Evolutionary conservation across 2,888 invertebrate species (phyloP), one percentile per base, ranked within the genome.

Genomic region (Drosophila helvetica): DNA sequence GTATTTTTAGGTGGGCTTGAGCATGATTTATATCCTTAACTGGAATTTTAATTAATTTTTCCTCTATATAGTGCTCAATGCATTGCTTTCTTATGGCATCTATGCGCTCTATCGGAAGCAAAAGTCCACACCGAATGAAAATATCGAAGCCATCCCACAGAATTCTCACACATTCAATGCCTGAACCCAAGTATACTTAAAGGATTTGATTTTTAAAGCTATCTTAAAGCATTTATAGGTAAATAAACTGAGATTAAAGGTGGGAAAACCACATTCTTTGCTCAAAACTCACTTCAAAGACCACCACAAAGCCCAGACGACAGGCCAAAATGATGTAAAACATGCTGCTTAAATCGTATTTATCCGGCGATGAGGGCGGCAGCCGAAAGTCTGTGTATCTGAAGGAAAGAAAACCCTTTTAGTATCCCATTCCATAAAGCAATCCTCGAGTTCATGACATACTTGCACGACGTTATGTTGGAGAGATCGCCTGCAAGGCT

Each of bases 271-370:
- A 53, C n/a, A 10, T 18, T 1, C 8, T 22, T 7, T 30, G 30
- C 30, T 30, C 52, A 17, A 38, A 67, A 80, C 89, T 92, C 91
- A 97, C 98, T 95, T 98, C 98, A 93, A 98, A 99, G 2, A 98
- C 94, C 1, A 98, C 96, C 64, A 99, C 96, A 92, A 99, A 99
- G 0, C 96, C 96, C 76, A 99, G 93, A 83, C 98, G 93, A 12
- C 97, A 97, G 8, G 98, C 98, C 86, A 99, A 93, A 65, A 98
- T 95, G 87, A 97, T 96, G 97, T 98, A 99, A 92, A 96, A 98
- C 91, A 95, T 95, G 70, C 94, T 93, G 8, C 95, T 95, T 84
- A 94, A 93, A 78, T 94, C 92, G 90, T 98, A 97, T 51, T 92
- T 91, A n/a, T 93, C 90, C 1, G 90, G 82, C n/a, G 93, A 91